Percentiles rank a stretch among this genome's conserved stretches.
Evolutionary conservation across 2,888 invertebrate species (phyloP).

Genomic region (Lasioglossum malachurum): DNA sequence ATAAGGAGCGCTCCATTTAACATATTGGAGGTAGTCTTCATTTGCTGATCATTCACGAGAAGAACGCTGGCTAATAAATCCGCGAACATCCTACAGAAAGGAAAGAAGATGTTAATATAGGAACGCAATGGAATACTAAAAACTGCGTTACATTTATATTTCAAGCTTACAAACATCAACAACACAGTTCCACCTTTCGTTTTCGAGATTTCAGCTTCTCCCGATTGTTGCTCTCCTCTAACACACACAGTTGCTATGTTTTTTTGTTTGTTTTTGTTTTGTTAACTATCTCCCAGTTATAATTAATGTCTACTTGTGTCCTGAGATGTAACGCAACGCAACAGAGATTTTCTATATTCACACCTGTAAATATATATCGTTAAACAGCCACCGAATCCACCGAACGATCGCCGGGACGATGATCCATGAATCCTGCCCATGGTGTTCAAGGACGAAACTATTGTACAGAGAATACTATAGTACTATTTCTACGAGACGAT

Average conservation of each 20-base stretch:
- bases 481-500: conserved; percentile 34
- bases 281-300: conserved; percentile 52
- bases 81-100: not conserved
- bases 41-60: not conserved
- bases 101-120: not conserved
- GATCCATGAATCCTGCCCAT: conserved; percentile 5
- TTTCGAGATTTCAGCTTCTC: conserved; percentile 35
- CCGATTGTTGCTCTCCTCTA: conserved; percentile 51
- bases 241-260: conserved; percentile 56
- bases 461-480: conserved; percentile 5
- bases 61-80: conserved; percentile 2
- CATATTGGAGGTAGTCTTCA: not conserved
- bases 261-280: not conserved
- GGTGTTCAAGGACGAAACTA: conserved; percentile 12
- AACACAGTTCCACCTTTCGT: conserved; percentile 75
- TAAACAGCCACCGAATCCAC: not conserved
- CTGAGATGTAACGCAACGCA: conserved; percentile 60
- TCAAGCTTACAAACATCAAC: conserved; percentile 84
- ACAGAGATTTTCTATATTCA: conserved; percentile 13
- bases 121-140: conserved; percentile 71
- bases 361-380: conserved; percentile 35
- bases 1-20: not conserved
- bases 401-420: conserved; percentile 11
- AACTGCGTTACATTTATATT: conserved; percentile 84
- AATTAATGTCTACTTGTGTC: conserved; percentile 65